phyloP scores from a whole-genome alignment of 2,113 vertebrate species.

The Gymnocephalus cernua region DNA sequence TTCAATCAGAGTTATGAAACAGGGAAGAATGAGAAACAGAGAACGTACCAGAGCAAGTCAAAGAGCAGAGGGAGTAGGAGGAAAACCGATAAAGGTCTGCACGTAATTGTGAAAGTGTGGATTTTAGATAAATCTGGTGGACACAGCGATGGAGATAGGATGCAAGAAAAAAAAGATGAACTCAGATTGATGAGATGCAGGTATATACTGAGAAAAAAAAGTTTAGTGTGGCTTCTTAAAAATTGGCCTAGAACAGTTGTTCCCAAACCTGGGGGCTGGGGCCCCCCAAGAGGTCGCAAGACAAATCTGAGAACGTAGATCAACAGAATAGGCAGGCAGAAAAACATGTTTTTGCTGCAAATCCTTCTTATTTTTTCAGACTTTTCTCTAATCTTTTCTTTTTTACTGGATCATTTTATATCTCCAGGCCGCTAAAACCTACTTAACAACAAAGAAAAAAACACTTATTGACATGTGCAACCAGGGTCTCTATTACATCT shows the following conservation, averaged over 20 bases:
- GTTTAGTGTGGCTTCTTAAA: background rate
- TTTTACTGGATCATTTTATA: background rate
- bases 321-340: background rate
- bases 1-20: conserved; percentile 30
- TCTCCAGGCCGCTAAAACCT: background rate
- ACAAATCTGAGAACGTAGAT: background rate
- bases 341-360: background rate
- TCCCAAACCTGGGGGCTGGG: no score
- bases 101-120: background rate
- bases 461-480: background rate
- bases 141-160: background rate
- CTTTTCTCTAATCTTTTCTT: background rate
- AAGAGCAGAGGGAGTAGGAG: background rate
- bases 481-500: background rate
- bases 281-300: background rate
- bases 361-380: background rate
- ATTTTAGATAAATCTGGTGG: background rate
- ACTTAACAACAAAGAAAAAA: no score
- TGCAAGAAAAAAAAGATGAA: background rate
- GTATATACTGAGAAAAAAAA: background rate
- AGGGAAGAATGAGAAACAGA: background rate
- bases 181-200: background rate
- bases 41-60: background rate
- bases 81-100: background rate
- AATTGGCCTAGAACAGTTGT: background rate